phyloP scores from a whole-genome alignment of 2,888 invertebrate genomes.

The Gasteruption jaculator region DNA sequence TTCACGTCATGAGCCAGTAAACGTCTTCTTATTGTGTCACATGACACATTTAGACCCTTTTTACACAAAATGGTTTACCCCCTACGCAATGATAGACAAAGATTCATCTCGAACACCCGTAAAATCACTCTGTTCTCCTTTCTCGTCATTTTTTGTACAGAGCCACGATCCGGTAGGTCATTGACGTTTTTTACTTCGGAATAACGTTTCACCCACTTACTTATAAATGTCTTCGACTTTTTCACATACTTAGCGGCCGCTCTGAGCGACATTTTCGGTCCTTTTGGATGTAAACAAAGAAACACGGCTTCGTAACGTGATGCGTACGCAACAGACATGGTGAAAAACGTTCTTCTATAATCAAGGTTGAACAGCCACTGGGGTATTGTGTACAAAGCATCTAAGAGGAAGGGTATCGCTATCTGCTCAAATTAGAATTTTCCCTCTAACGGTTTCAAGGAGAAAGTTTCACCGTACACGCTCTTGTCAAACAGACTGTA shows the following conservation, averaged over 20 bases:
- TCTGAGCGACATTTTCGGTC: slow-evolving; percentile 10
- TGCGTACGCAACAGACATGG: too few species aligned
- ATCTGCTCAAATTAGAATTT: too few species aligned
- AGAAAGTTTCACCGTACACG: too few species aligned
- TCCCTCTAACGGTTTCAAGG: too few species aligned
- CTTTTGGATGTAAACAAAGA: too few species aligned
- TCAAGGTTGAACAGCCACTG: too few species aligned
- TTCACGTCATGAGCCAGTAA: slow-evolving; percentile 7
- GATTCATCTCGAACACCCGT: slow-evolving; percentile 12
- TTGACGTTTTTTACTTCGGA: slow-evolving; percentile 17
- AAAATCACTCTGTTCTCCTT: slow-evolving; percentile 15
- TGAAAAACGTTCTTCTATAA: too few species aligned
- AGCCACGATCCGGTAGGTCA: slow-evolving; percentile 18
- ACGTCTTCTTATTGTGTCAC: slow-evolving; percentile 12
- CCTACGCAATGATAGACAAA: slow-evolving; percentile 8
- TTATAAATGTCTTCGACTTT: slow-evolving; percentile 16
- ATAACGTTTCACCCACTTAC: slow-evolving; percentile 20
- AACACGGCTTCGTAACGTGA: too few species aligned
- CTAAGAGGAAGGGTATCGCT: too few species aligned
- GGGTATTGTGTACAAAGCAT: too few species aligned
- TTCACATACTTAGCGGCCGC: slow-evolving; percentile 16
- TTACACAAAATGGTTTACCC: slow-evolving; percentile 8
- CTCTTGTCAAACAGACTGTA: too few species aligned
- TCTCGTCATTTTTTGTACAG: slow-evolving; percentile 6
- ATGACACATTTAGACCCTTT: slow-evolving; percentile 14